Base-by-base conservation (phyloP, 2,113 vertebrate genomes). In the Saimiri boliviensis region DNA sequence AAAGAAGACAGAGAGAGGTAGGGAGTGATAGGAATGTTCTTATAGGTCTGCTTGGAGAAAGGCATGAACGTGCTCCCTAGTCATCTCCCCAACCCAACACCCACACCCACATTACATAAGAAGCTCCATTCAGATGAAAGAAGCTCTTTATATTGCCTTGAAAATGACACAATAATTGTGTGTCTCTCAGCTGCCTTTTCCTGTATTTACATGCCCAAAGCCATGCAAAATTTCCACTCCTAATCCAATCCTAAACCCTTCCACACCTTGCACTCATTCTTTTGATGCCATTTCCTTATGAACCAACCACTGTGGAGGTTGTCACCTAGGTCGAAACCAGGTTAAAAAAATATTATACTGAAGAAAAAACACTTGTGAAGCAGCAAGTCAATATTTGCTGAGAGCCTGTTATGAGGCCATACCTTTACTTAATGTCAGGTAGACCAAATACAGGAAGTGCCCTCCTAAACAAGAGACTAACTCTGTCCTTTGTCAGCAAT, bases 131-230 rank as follows among this genome's bases (percentile, higher is more conserved):
- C 49, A 86, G 77, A 91, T 86, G 37, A 93, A 97, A 95, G 95
- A 68, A 76, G 77, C 47, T 74, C 76, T 85, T 96, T 81, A 77
- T 91, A 81, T 63, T 92, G 71, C 88, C 86, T 88, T 89, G 73
- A 97, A 94, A 94, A 94, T 92, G 91, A 94, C 77, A 91, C 42
- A 79, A 80, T 47, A 93, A 92, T 77, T 76, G 47, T 91, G 79
- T 80, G 42, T 83, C 74, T 94, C 83, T 80, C 70, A 68, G 47
- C 42, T 82, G 27, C n/a, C 85, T 86, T 88, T 93, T 35, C 86
- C 86, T 91, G 60, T 86, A 86, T 79, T 89, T 74, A 94, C 52
- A 96, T 63, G 83, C 77, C 77, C 77, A 54, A 88, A 86, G 82
- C 35, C 82, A 76, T 23, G 42, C n/a, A 23, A n/a, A 56, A 94